Evolutionary conservation across 2,888 invertebrate genomes (phyloP).

Genomic region (Baccha elongata): DNA sequence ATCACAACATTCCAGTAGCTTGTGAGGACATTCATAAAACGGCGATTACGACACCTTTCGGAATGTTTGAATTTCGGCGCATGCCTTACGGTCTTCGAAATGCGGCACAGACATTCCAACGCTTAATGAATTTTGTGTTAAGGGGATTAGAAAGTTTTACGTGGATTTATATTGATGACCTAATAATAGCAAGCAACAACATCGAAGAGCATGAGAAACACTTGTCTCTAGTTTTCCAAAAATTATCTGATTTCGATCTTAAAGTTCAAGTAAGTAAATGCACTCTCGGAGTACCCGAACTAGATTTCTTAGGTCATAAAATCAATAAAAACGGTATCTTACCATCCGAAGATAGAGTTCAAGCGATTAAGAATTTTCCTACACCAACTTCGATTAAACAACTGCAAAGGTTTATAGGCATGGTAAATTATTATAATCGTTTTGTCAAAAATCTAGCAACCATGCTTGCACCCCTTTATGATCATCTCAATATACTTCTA

Average conservation of each 20-base stretch:
- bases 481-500: not conserved
- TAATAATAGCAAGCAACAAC: not conserved
- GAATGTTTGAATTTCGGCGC: slow-evolving; percentile 8
- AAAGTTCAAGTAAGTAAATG: slow-evolving; percentile 8
- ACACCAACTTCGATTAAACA: slow-evolving; percentile 27
- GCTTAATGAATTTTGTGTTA: slow-evolving; percentile 19
- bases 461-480: not conserved
- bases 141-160: not conserved
- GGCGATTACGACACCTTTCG: no score
- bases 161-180: not conserved
- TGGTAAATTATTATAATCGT: slow-evolving; percentile 41
- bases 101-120: slow-evolving; percentile 32
- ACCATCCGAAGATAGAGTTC: slow-evolving; percentile 23
- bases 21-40: slow-evolving; percentile 2
- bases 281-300: not conserved
- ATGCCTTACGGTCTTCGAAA: slow-evolving; percentile 17
- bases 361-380: slow-evolving; percentile 17
- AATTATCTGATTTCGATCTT: slow-evolving; percentile 8
- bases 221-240: slow-evolving; percentile 3
- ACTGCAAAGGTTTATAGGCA: slow-evolving; percentile 30
- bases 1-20: slow-evolving; percentile 26
- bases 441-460: slow-evolving; percentile 20
- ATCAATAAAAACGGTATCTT: not conserved
- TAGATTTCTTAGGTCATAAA: slow-evolving; percentile 24
- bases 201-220: not conserved